Evolutionary conservation across 2,888 invertebrate genomes (phyloP).

Genomic region (Philhelius pedissequus): DNA sequence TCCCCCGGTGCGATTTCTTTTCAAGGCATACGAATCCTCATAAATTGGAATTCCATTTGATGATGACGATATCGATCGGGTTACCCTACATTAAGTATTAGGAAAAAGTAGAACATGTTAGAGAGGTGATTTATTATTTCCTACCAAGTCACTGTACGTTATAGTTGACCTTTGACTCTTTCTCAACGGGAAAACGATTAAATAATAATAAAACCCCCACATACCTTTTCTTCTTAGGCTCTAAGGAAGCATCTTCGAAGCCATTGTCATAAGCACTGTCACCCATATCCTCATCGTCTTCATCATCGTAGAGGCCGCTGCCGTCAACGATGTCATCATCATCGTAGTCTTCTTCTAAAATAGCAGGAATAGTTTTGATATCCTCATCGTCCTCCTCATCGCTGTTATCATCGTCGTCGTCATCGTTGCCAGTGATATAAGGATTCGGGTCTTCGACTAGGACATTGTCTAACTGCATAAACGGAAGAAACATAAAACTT

Average conservation of each 20-base stretch:
- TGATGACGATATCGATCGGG: slow-evolving; percentile 76
- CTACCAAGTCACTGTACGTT: slow-evolving; percentile 24
- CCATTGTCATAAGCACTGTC: slow-evolving; percentile 40
- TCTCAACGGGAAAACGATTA: neutral
- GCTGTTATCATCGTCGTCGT: slow-evolving; percentile 57
- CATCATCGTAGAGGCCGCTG: slow-evolving; percentile 45
- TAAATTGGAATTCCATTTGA: slow-evolving; percentile 76
- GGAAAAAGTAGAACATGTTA: neutral
- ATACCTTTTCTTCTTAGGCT: slow-evolving; percentile 72
- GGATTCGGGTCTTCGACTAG: slow-evolving; percentile 73
- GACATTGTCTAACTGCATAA: slow-evolving; percentile 72
- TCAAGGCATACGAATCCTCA: slow-evolving; percentile 74
- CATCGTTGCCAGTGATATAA: slow-evolving; percentile 59
- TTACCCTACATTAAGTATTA: slow-evolving; percentile 71
- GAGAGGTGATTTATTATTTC: slow-evolving; percentile 38
- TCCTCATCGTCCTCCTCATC: slow-evolving; percentile 21
- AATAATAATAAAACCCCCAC: slow-evolving; percentile 18
- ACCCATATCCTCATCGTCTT: slow-evolving; percentile 52
- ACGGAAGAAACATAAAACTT: slow-evolving; percentile 43
- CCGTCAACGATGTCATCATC: slow-evolving; percentile 64
- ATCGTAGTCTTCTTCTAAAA: slow-evolving; percentile 69
- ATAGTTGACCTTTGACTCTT: slow-evolving; percentile 23
- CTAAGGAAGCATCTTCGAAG: slow-evolving; percentile 72
- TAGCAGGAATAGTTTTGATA: slow-evolving; percentile 17
- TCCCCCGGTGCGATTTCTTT: slow-evolving; percentile 69